Evolutionary conservation across 2,888 invertebrate species (phyloP), one percentile per base, ranked within the genome.

Genomic region (Cantharis lateralis): DNA sequence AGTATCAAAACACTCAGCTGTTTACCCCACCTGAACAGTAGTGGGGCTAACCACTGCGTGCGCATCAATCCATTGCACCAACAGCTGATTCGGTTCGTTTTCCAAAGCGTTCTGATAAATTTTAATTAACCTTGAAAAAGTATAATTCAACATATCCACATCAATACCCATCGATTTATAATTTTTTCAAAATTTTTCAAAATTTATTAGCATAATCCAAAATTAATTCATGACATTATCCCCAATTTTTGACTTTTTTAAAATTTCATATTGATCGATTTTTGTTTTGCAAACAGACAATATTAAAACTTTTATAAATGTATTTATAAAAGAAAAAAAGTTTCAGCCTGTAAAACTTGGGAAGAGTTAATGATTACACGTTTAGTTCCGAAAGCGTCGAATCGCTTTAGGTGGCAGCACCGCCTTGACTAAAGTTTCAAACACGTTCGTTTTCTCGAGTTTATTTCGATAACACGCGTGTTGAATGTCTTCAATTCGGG

Each of bases 1-100:
- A 87, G 87, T 88, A 88, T 88, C 86, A 84, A 83, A 13, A 83
- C 83, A 83, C 87, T 87, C 88, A 88, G 88, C 88, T 88, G 88
- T 87, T 78, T 87, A 81, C 82, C 84, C 86, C 84, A 83, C 83
- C 82, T 79, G 64, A 68, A 64, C 32, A 68, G 72, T 63, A 80
- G 81, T 80, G 83, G 81, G 83, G 83, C 32, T 72, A 28, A 62
- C 74, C 63, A 63, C 63, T 74, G 74, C 76, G 62, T 70, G 69
- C 76, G 74, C 76, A 68, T 24, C 66, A 20, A 71, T 15, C 66
- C 48, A 62, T 71, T 66, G 64, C 64, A 66, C 18, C 24, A 66
- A 28, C 87, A 87, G 86, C 86, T 87, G 87, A 87, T 87, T 82
- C 79, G 75, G 80, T 77, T 48, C 13, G 48, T 48, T 48, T 48